Base-by-base conservation (phyloP, 2,797 vertebrate genomes). In the Falco columbarius region DNA sequence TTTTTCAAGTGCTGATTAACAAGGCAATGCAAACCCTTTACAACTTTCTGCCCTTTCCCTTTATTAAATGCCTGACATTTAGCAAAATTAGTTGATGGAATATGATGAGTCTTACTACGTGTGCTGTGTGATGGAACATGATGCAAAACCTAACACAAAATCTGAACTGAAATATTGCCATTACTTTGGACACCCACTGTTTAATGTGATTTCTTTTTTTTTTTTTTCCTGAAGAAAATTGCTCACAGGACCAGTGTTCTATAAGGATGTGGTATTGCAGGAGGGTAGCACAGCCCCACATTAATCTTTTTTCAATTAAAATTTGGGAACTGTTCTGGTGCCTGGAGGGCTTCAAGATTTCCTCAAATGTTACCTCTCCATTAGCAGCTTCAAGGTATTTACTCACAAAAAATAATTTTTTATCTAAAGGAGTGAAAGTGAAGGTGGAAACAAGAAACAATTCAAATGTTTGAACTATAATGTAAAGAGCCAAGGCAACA, bases 11-110 rank as follows among this genome's bases (percentile, higher is more conserved):
- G 86, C 91, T 97, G 95, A 97, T 98, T 97, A 97, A 96, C 86
- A 93, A 96, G 95, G 97, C 90, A 97, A 97, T 93, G 93, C 86
- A 96, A 96, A 97, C 96, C 82, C 94, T 97, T 98, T 89, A 95
- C 97, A 97, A 98, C 95, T 97, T 98, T 96, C 96, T 98, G 97
- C 97, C 97, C 97, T 98, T 98, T 98, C 96, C 96, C 95, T 98
- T 98, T 98, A 98, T 98, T 98, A 98, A 98, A 97, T 94, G 92
- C 89, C 89, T 98, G 98, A 98, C 98, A 98, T 98, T 98, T 98
- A 98, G 90, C 77, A 98, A 95, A 93, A 97, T 98, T 97, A 96
- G 76, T 96, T 97, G 97, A 97, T 96, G 94, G 96, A 96, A 97
- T 96, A 97, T 96, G 97, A 97, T 97, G 97, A 97, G 96, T 92